These are phyloP conservation scores for Thymelicus sylvestris DNA, from an alignment of 2,888 invertebrate genomes.

Conservation along the genomic window DNA sequence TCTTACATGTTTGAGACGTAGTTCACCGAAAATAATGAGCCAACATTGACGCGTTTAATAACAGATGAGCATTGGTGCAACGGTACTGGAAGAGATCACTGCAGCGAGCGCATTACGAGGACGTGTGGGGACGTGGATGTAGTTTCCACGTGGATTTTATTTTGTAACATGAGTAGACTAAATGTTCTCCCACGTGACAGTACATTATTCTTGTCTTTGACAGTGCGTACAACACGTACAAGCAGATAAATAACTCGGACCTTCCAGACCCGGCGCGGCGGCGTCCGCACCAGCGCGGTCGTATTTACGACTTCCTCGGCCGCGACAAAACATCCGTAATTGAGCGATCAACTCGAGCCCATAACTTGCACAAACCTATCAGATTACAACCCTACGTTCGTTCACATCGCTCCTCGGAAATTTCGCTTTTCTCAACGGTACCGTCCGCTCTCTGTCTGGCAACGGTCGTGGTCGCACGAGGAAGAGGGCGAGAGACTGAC, in stretches of 20 bases:
- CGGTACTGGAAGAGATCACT: background rate
- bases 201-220: slow-evolving; percentile 37
- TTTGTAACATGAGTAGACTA: slow-evolving; percentile 45
- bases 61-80: background rate
- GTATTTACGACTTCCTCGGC: slow-evolving; percentile 78
- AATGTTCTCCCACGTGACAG: slow-evolving; percentile 50
- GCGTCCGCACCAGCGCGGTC: slow-evolving; percentile 5
- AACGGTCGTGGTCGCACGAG: background rate
- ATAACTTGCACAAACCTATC: slow-evolving; percentile 74
- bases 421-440: slow-evolving; percentile 54
- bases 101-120: background rate
- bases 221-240: slow-evolving; percentile 41
- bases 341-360: slow-evolving; percentile 74
- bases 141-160: slow-evolving; percentile 17
- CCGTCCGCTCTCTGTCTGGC: slow-evolving; percentile 48
- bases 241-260: slow-evolving; percentile 45
- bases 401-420: slow-evolving; percentile 49
- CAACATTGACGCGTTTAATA: background rate
- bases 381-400: slow-evolving; percentile 65
- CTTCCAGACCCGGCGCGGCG: slow-evolving; percentile 36
- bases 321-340: slow-evolving; percentile 73
- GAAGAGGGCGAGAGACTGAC: slow-evolving; percentile 49
- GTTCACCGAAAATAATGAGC: background rate
- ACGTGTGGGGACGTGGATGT: background rate
- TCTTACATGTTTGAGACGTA: background rate